phyloP scores from a whole-genome alignment of 2,113 vertebrate genomes.

The Caracal caracal region DNA sequence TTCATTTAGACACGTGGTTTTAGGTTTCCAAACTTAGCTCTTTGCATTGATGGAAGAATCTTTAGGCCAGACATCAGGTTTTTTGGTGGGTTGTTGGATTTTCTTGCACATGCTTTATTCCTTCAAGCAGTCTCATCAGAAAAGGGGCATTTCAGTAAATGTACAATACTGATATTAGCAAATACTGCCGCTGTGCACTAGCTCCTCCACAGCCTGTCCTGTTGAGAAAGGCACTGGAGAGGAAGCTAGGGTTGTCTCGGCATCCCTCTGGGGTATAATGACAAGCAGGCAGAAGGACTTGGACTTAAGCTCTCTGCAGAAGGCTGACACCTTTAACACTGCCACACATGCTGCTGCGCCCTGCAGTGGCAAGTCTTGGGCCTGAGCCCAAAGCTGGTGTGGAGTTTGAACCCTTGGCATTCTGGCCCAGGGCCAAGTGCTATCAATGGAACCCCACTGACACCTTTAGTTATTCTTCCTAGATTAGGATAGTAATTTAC shows the following conservation, averaged over 20 bases:
- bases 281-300: constrained; percentile 63
- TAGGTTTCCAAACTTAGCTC: constrained; percentile 81
- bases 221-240: neutral
- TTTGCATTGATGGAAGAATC: constrained; percentile 76
- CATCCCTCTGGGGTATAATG: constrained; percentile 17
- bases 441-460: constrained; percentile 80
- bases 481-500: constrained; percentile 79
- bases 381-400: constrained; percentile 61
- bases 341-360: constrained; percentile 18
- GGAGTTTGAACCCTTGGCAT: constrained; percentile 76
- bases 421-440: constrained; percentile 77
- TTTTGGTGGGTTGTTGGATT: constrained; percentile 17
- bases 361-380: constrained; percentile 69
- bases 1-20: constrained; percentile 81
- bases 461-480: constrained; percentile 80
- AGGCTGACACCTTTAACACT: constrained; percentile 61
- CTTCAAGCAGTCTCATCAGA: constrained; percentile 49
- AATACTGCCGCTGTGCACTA: neutral
- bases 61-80: constrained; percentile 67
- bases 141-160: constrained; percentile 47
- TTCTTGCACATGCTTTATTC: constrained; percentile 50
- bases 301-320: constrained; percentile 65
- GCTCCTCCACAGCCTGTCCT: constrained; percentile 30
- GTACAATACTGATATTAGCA: constrained; percentile 52
- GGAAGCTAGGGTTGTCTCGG: constrained; percentile 18